These are phyloP conservation scores for Pocillopora damicornis DNA, from an alignment of 64 coral and sea anemone genomes.

Conservation along the genomic window DNA sequence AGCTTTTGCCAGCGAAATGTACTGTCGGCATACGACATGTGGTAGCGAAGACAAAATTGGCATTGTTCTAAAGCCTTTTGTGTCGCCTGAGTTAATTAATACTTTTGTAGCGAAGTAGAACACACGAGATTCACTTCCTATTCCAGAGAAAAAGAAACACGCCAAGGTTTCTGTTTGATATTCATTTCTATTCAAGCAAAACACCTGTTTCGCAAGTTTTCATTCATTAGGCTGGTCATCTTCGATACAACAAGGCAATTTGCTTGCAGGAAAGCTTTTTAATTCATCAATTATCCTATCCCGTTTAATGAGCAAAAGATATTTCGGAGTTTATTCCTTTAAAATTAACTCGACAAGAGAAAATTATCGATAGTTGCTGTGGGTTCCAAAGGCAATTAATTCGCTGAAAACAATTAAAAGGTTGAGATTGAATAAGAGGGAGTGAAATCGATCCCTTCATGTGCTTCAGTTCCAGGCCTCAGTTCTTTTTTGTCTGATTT, in stretches of 20 bases:
- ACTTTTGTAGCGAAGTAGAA: conserved; percentile 56
- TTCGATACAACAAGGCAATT: conserved; percentile 53
- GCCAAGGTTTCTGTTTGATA: conserved; percentile 45
- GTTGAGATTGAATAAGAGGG: background rate
- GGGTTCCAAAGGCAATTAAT: conserved; percentile 43
- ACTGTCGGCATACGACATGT: conserved; percentile 51
- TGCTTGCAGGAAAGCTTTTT: conserved; percentile 55
- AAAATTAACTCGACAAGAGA: conserved; percentile 39
- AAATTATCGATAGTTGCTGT: conserved; percentile 37
- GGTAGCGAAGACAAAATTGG: conserved; percentile 25
- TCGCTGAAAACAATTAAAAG: conserved; percentile 54
- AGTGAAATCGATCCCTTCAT: background rate
- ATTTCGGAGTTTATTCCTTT: conserved; percentile 21
- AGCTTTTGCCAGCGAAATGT: conserved; percentile 30
- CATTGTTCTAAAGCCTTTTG: conserved; percentile 51
- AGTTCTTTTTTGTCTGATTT: background rate
- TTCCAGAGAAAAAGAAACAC: conserved; percentile 40
- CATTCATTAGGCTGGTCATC: conserved; percentile 47
- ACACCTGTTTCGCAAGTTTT: conserved; percentile 45
- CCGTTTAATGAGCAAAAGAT: conserved; percentile 62
- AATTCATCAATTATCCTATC: conserved; percentile 47
- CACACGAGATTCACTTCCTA: conserved; percentile 22
- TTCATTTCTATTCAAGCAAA: conserved; percentile 30
- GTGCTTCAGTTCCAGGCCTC: background rate
- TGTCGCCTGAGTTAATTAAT: conserved; percentile 63